A percentile compares a stretch with the other conserved stretches of the same genome.
phyloP scores from a whole-genome alignment of 1,140 invertebrate genomes.

The Drosophila jambulina region DNA sequence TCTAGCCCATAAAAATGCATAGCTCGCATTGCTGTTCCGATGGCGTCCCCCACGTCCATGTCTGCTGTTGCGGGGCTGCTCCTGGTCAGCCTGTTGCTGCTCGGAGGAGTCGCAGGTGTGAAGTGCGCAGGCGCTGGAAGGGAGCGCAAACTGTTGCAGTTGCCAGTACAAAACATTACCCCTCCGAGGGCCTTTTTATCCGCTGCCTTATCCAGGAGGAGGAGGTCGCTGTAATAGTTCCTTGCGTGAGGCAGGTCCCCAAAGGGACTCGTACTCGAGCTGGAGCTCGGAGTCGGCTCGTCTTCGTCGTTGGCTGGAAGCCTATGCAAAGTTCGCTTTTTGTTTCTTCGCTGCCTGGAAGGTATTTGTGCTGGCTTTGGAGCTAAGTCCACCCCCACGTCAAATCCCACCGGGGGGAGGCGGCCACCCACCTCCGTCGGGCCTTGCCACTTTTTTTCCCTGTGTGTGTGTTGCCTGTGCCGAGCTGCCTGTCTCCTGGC shows the following conservation, averaged over 20 bases:
- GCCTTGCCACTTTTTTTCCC: slow-evolving; percentile 12
- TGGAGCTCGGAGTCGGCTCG: slow-evolving; percentile 13
- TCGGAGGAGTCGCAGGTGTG: slow-evolving; percentile 3
- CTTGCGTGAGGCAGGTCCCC: slow-evolving; percentile 61
- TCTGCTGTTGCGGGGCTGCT: slow-evolving; percentile 16
- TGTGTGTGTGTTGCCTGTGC: slow-evolving; percentile 15
- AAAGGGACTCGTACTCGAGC: slow-evolving; percentile 40
- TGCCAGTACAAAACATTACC: slow-evolving; percentile 66
- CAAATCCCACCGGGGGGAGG: slow-evolving; percentile 4
- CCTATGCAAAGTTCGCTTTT: slow-evolving; percentile 54
- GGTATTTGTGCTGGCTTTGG: slow-evolving; percentile 41
- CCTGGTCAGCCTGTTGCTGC: slow-evolving; percentile 69
- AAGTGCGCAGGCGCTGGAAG: slow-evolving; percentile 69
- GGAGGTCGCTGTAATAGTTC: slow-evolving; percentile 5
- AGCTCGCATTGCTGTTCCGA: slow-evolving; percentile 57
- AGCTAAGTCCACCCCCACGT: slow-evolving; percentile 15
- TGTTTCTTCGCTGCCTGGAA: slow-evolving; percentile 72
- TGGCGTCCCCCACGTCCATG: slow-evolving; percentile 14
- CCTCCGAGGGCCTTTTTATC: slow-evolving; percentile 69
- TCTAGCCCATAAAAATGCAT: slow-evolving; percentile 70
- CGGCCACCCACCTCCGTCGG: slow-evolving; percentile 10
- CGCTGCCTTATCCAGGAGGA: slow-evolving; percentile 66
- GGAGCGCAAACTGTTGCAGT: slow-evolving; percentile 72
- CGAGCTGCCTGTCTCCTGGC: slow-evolving; percentile 35
- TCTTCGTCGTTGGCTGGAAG: slow-evolving; percentile 59